Evolutionary conservation across 2,888 invertebrate genomes (phyloP).

Genomic region (Drosophila nigricruria): DNA sequence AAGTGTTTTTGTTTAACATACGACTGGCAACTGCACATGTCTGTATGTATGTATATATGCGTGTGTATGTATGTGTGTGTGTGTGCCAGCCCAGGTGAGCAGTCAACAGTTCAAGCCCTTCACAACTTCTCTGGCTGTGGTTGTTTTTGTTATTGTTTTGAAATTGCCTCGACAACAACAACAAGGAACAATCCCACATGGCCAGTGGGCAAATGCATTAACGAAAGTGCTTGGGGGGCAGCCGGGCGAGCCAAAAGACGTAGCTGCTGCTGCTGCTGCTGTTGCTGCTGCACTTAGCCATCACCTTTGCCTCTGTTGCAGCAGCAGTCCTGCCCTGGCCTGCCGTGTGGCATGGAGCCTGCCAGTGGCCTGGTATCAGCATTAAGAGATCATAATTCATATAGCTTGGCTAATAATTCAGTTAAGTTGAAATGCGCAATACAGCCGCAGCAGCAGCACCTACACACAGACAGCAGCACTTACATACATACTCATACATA

Average conservation of each 20-base stretch:
- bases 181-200: constrained; percentile 70
- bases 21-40: constrained; percentile 17
- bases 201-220: constrained; percentile 81
- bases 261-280: neutral
- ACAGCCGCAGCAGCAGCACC: constrained; percentile 22
- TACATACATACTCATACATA: constrained; percentile 13
- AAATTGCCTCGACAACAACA: constrained; percentile 56
- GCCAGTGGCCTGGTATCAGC: constrained; percentile 57
- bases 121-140: constrained; percentile 20
- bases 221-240: constrained; percentile 67
- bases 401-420: constrained; percentile 80
- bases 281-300: neutral
- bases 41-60: constrained; percentile 3
- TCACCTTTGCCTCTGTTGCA: constrained; percentile 1
- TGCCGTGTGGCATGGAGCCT: neutral
- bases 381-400: constrained; percentile 80
- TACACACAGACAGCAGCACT: neutral
- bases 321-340: constrained; percentile 22
- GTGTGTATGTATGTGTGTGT: constrained; percentile 4
- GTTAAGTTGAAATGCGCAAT: constrained; percentile 78
- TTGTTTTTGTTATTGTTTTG: constrained; percentile 66
- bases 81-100: constrained; percentile 51
- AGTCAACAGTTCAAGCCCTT: constrained; percentile 62
- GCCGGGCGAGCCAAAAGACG: neutral
- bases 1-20: constrained; percentile 56